A percentile compares a stretch with the other conserved stretches of the same genome.
Evolutionary conservation across 2,797 vertebrate genomes (phyloP).

Genomic region (Epinephelus coioides): DNA sequence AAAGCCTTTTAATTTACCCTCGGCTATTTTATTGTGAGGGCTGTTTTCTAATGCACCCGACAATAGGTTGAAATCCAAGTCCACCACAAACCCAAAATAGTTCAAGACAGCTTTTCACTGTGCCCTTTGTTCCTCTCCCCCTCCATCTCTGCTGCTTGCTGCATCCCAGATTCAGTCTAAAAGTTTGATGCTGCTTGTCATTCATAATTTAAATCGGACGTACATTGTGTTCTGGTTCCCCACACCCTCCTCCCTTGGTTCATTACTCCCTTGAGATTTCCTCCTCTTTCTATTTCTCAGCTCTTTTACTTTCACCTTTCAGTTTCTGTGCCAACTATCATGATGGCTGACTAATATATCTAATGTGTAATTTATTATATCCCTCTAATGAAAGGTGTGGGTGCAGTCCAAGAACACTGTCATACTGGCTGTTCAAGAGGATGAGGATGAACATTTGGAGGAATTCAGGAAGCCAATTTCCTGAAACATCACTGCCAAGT

Average conservation of each 20-base stretch:
- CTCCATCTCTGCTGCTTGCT: slow-evolving; percentile 19
- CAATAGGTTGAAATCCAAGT: slow-evolving; percentile 33
- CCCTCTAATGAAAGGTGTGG: not conserved
- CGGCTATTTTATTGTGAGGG: slow-evolving; percentile 18
- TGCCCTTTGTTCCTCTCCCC: not conserved
- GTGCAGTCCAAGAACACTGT: not conserved
- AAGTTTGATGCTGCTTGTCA: slow-evolving; percentile 66
- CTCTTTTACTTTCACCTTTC: slow-evolving; percentile 19
- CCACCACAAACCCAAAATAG: slow-evolving; percentile 21
- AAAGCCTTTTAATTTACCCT: slow-evolving; percentile 45
- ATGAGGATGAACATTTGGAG: not conserved
- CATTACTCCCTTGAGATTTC: slow-evolving; percentile 12
- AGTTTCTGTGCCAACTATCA: not conserved
- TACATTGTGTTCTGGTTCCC: slow-evolving; percentile 30
- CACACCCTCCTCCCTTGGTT: slow-evolving; percentile 22
- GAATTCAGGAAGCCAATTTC: not conserved
- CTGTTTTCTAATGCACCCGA: slow-evolving; percentile 32
- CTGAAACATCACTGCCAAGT: not conserved
- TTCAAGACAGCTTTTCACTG: slow-evolving; percentile 10
- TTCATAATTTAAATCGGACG: slow-evolving; percentile 69
- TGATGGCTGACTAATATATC: not conserved
- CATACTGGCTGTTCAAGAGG: not conserved
- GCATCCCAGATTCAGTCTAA: slow-evolving; percentile 56
- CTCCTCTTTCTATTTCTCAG: slow-evolving; percentile 12
- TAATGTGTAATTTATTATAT: not conserved